phyloP scores from a whole-genome alignment of 2,797 vertebrate genomes.

The Nothura maculosa region DNA sequence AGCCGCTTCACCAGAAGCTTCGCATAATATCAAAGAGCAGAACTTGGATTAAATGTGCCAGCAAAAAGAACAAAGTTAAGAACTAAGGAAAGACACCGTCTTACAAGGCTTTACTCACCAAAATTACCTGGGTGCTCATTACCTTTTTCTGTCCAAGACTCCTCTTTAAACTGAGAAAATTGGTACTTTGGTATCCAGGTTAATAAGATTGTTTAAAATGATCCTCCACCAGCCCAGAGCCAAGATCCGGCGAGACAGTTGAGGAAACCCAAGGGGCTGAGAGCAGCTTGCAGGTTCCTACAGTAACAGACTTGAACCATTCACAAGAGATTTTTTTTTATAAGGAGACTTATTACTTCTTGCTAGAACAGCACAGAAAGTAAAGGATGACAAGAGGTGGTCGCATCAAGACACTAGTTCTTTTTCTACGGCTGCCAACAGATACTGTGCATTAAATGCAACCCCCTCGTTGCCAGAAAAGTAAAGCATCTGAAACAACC shows the following conservation, averaged over 20 bases:
- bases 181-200: background rate
- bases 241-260: background rate
- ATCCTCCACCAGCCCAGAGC: background rate
- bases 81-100: background rate
- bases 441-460: background rate
- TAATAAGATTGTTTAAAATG: constrained; percentile 10
- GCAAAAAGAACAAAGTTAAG: background rate
- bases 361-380: background rate
- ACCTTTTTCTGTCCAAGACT: background rate
- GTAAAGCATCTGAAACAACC: background rate
- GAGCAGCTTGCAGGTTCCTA: background rate
- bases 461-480: background rate
- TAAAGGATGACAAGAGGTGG: background rate
- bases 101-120: background rate
- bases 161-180: background rate
- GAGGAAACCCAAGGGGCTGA: background rate
- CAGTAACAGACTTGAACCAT: background rate
- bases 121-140: background rate
- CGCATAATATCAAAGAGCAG: background rate
- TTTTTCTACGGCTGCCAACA: background rate
- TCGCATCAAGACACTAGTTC: background rate
- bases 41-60: background rate
- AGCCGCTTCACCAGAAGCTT: background rate
- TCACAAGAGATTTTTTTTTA: background rate
- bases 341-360: background rate